phyloP scores from a whole-genome alignment of 1,140 invertebrate genomes.

The Zaprionus davidi region DNA sequence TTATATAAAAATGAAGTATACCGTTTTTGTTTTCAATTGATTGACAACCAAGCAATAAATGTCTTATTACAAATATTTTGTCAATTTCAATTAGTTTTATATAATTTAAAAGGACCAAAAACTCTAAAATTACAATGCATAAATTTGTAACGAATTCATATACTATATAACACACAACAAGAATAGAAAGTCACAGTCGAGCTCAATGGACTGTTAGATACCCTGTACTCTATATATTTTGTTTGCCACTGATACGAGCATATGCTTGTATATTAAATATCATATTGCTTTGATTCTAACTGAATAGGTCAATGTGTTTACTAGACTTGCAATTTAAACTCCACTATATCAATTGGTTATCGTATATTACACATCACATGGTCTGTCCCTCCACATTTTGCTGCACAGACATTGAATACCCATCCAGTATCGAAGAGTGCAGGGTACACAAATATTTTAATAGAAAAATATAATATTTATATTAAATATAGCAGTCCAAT shows the following conservation, averaged over 20 bases:
- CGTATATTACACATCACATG: background rate
- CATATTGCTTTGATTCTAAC: background rate
- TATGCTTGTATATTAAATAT: background rate
- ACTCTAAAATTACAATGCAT: conserved; percentile 49
- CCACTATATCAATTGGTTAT: no score
- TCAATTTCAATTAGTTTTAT: conserved; percentile 48
- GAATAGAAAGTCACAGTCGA: conserved; percentile 3
- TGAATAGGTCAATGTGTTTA: background rate
- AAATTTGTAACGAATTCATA: conserved; percentile 52
- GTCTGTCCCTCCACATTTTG: background rate
- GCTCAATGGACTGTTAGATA: background rate
- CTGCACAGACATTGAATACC: background rate
- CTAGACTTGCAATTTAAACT: background rate
- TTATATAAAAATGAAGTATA: conserved; percentile 17
- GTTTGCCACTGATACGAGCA: background rate
- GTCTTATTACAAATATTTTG: conserved; percentile 2
- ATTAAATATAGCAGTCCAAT: conserved; percentile 46
- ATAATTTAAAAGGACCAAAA: conserved; percentile 74
- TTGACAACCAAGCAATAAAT: conserved; percentile 5
- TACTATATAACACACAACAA: conserved; percentile 14
- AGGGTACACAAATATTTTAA: conserved; percentile 11
- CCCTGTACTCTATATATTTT: background rate
- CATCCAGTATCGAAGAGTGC: background rate
- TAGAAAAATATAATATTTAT: conserved; percentile 37
- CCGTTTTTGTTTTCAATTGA: background rate